These are phyloP conservation scores for Xanthorhoe designata DNA, from an alignment of 2,888 invertebrate genomes.

Conservation along the genomic window DNA sequence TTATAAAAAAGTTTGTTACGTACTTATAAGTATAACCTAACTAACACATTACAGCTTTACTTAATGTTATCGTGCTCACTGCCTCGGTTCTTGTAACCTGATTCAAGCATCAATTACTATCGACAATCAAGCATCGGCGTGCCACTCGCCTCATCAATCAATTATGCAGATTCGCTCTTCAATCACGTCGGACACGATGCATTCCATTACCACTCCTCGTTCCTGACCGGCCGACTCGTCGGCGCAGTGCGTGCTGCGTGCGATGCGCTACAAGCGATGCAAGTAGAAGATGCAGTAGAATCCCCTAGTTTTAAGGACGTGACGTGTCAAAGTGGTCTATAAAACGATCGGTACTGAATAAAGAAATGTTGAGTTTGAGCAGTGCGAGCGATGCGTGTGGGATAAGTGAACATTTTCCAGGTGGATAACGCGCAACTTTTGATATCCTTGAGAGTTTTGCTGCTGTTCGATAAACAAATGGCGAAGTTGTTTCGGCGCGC, in stretches of 20 bases:
- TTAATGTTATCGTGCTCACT: too few relatives aligned
- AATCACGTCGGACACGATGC: slow-evolving; percentile 1
- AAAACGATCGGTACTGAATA: too few relatives aligned
- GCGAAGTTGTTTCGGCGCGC: background rate
- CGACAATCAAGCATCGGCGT: background rate
- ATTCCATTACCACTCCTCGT: background rate
- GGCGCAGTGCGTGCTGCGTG: background rate
- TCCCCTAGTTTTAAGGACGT: too few relatives aligned
- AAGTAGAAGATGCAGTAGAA: too few relatives aligned
- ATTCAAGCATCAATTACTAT: background rate
- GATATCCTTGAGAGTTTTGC: background rate
- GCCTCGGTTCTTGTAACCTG: background rate
- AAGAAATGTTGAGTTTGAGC: too few relatives aligned
- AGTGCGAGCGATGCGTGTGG: too few relatives aligned
- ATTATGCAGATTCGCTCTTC: slow-evolving; percentile 11
- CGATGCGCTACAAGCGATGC: too few relatives aligned
- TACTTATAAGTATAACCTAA: too few relatives aligned
- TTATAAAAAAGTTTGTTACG: too few relatives aligned
- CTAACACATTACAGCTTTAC: too few relatives aligned
- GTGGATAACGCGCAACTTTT: background rate
- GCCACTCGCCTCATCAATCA: slow-evolving; percentile 7
- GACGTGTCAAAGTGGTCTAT: too few relatives aligned
- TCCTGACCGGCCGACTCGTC: background rate
- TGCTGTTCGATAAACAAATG: background rate
- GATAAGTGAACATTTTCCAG: background rate